A percentile compares a stretch with the other conserved stretches of the same genome.
These are phyloP conservation scores for Amphipoea oculea DNA, from an alignment of 2,888 invertebrate species.

Conservation along the genomic window DNA sequence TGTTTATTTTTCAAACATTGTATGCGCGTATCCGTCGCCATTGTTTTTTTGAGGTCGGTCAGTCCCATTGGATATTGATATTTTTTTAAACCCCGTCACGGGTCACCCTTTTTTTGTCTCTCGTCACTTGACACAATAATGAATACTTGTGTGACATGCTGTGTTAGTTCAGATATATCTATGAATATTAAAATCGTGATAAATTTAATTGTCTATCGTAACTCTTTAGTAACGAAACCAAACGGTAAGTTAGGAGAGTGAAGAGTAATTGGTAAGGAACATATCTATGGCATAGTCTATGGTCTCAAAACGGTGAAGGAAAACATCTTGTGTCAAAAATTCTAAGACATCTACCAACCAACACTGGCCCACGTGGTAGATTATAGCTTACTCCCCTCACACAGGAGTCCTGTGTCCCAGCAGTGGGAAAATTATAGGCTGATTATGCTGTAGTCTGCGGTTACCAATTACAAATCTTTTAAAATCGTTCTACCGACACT, in stretches of 20 bases:
- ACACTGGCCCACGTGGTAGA: too few relatives aligned
- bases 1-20: conserved; percentile 66
- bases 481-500: background rate
- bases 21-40: conserved; percentile 57
- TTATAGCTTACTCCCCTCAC: background rate
- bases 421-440: background rate
- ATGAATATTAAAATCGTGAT: background rate
- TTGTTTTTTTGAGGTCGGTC: conserved; percentile 56
- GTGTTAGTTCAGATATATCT: background rate
- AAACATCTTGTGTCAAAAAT: too few relatives aligned
- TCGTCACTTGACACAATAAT: conserved; percentile 12
- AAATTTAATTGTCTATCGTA: background rate
- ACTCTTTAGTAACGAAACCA: background rate
- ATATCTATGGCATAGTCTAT: background rate
- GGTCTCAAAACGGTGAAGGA: too few relatives aligned
- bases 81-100: conserved; percentile 43
- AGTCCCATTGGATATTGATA: conserved; percentile 41
- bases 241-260: background rate
- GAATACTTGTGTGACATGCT: conserved; percentile 11
- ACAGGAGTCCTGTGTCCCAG: background rate
- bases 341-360: too few relatives aligned
- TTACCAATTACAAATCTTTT: background rate
- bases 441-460: background rate
- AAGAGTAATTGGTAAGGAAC: background rate
- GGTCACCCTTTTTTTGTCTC: conserved; percentile 9